Evolutionary conservation across 2,888 invertebrate species (phyloP).

Genomic region (Drosophila sordidapex): DNA sequence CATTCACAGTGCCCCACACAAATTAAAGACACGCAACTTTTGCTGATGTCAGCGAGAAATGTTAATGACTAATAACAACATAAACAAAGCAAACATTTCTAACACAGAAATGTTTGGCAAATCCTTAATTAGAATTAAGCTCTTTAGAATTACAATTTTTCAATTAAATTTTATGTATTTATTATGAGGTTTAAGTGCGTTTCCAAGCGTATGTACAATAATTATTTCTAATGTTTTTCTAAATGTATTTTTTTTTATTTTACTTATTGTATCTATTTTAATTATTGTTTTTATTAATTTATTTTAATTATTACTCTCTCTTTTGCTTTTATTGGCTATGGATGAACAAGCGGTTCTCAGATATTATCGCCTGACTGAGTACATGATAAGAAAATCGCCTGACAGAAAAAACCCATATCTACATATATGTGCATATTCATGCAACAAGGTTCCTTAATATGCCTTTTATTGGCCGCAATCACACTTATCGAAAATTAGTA

Average conservation of each 20-base stretch:
- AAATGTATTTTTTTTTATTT: neutral
- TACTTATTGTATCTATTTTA: neutral
- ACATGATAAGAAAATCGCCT: conserved; percentile 41
- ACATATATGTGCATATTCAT: neutral
- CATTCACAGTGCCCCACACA: conserved; percentile 14
- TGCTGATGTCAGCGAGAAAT: conserved; percentile 52
- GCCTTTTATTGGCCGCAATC: conserved; percentile 13
- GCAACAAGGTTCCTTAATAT: neutral
- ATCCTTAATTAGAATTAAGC: neutral
- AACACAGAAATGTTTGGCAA: neutral
- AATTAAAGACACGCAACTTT: conserved; percentile 30
- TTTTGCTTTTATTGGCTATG: conserved; percentile 1
- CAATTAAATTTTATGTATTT: neutral
- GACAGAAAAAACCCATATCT: conserved; percentile 12
- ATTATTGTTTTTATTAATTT: conserved; percentile 2
- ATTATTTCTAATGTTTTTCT: neutral
- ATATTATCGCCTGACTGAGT: conserved; percentile 38
- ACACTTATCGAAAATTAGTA: conserved; percentile 45
- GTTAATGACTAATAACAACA: conserved; percentile 35
- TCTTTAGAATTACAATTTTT: neutral
- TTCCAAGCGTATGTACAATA: neutral
- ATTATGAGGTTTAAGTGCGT: neutral
- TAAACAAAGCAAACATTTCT: neutral
- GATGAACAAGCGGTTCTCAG: conserved; percentile 16
- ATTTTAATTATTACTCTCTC: neutral